Percentiles rank a stretch among this genome's conserved stretches.
These are phyloP conservation scores for Frankliniella fusca DNA, from an alignment of 2,888 invertebrate genomes.

Conservation along the genomic window DNA sequence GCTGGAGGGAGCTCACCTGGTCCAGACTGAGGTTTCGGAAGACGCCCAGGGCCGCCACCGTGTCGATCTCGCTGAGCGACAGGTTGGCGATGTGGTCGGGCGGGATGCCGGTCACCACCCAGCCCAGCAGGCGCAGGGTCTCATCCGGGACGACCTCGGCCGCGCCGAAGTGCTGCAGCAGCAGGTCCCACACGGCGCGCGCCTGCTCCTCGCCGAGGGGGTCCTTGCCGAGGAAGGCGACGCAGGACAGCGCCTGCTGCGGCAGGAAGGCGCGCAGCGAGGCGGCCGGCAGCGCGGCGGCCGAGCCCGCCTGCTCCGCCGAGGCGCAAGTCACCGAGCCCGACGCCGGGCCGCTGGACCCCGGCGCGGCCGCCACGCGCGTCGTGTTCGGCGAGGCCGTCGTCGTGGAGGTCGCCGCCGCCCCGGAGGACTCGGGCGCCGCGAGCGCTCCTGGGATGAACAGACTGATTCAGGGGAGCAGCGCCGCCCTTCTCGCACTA, in stretches of 20 bases:
- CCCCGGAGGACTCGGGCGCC: background rate
- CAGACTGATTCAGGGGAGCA: background rate
- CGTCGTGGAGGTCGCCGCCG: background rate
- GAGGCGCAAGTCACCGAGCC: background rate
- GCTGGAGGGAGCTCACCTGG: conserved; percentile 44
- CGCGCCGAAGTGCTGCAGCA: conserved; percentile 44
- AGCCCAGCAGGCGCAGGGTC: conserved; percentile 48
- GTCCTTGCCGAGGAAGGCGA: conserved; percentile 37
- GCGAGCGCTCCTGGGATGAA: background rate
- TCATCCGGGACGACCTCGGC: conserved; percentile 50
- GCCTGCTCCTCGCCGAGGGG: conserved; percentile 35
- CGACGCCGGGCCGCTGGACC: background rate
- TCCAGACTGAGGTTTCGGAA: conserved; percentile 49
- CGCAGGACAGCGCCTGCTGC: conserved; percentile 34
- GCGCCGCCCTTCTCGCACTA: background rate
- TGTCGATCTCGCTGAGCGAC: conserved; percentile 53
- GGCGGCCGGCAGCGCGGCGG: conserved; percentile 5
- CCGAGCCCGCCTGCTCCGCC: background rate
- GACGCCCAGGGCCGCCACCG: conserved; percentile 55
- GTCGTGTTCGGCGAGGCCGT: background rate
- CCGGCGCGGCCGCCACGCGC: background rate
- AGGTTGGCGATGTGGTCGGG: conserved; percentile 53
- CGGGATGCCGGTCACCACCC: conserved; percentile 51
- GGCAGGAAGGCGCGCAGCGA: conserved; percentile 31
- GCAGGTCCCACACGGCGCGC: conserved; percentile 34